These are phyloP conservation scores for Benitochromis conjunctus DNA, from an alignment of 2,113 vertebrate genomes.

Conservation along the genomic window DNA sequence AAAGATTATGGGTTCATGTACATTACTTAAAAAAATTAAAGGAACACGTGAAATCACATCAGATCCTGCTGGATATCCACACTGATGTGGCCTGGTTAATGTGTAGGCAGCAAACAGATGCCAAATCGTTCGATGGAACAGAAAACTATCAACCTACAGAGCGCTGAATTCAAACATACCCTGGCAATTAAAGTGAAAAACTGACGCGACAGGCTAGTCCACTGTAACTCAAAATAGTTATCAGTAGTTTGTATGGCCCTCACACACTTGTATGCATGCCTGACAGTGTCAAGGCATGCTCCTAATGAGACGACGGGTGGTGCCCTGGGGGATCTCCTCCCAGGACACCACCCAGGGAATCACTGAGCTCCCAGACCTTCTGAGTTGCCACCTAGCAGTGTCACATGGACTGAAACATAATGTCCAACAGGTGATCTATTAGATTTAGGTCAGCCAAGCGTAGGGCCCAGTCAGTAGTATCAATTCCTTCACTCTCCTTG, in stretches of 20 bases:
- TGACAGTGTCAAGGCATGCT: not conserved
- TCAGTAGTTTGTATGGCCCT: not conserved
- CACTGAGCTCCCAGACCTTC: not conserved
- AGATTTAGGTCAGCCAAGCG: not conserved
- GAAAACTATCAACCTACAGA: not conserved
- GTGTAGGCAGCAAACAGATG: not conserved
- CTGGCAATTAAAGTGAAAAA: not conserved
- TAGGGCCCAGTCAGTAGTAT: not conserved
- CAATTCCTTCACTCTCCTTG: not conserved
- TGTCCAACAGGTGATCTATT: not conserved
- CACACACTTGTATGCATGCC: not conserved
- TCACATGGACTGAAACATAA: not conserved
- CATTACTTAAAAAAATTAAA: not conserved
- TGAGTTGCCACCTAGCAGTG: not conserved
- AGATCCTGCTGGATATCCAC: not conserved
- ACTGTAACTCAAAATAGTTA: not conserved
- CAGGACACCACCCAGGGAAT: not conserved
- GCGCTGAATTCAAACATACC: not conserved
- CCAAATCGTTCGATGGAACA: not conserved
- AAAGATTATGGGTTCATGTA: not conserved
- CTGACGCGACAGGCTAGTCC: rapidly evolving
- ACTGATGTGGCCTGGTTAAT: not conserved
- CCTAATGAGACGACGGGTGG: not conserved
- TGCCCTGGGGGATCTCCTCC: not conserved
- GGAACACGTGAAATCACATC: not conserved